Conservation (phyloP, 1,140 invertebrate species). For the Neelides sp. region DNA sequence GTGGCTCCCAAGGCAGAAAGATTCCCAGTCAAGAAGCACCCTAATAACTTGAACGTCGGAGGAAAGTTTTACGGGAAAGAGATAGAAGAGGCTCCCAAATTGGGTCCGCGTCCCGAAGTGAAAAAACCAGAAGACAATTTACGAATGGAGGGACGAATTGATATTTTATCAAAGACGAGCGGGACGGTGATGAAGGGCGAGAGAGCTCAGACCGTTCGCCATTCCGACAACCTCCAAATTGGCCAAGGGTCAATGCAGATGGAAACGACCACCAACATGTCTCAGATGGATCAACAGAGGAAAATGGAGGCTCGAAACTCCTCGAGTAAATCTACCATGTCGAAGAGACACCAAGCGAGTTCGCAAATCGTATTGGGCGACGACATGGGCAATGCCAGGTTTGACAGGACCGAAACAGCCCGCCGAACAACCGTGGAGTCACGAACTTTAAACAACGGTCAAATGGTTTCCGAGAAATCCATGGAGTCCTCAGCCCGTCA, state of each 20-base stretch:
- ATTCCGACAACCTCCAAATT: slow-evolving; percentile 42
- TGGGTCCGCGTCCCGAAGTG: slow-evolving; percentile 36
- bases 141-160: slow-evolving; percentile 37
- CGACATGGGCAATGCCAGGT: slow-evolving; percentile 26
- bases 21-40: slow-evolving; percentile 35
- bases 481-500: slow-evolving; percentile 23
- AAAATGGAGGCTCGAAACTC: too few species aligned
- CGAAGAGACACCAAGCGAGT: slow-evolving; percentile 21
- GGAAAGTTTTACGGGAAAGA: slow-evolving; percentile 45
- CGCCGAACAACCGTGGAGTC: slow-evolving; percentile 23
- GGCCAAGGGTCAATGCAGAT: slow-evolving; percentile 25
- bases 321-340: too few species aligned
- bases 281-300: background rate
- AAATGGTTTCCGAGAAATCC: slow-evolving; percentile 25
- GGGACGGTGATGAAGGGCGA: slow-evolving; percentile 32
- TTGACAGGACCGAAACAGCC: slow-evolving; percentile 21
- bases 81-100: slow-evolving; percentile 16
- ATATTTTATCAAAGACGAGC: background rate
- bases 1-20: slow-evolving; percentile 37
- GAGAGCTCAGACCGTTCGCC: slow-evolving; percentile 37
- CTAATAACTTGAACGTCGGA: slow-evolving; percentile 22
- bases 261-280: slow-evolving; percentile 23
- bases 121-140: slow-evolving; percentile 32
- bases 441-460: slow-evolving; percentile 20
- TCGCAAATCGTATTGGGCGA: slow-evolving; percentile 26